phyloP scores from a whole-genome alignment of 2,797 vertebrate species.

The Cossypha polioptera region DNA sequence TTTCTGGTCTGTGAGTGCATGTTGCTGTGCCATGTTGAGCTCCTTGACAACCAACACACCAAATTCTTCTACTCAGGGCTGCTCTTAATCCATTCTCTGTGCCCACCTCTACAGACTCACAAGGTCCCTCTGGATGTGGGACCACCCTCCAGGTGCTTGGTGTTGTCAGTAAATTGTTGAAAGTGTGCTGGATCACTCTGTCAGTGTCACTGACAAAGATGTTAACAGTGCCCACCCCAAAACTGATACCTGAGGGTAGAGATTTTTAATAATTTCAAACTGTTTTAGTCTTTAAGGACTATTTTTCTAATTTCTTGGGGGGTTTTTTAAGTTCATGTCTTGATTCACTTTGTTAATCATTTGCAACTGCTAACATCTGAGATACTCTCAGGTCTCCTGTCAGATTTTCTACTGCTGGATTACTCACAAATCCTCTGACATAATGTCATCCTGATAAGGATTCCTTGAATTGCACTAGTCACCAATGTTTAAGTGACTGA shows the following conservation, averaged over 20 bases:
- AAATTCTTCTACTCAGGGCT: not conserved
- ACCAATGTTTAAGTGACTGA: not conserved
- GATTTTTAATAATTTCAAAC: not conserved
- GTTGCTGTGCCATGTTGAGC: not conserved
- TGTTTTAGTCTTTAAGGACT: not conserved
- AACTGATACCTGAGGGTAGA: accelerated
- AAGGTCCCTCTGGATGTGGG: not conserved
- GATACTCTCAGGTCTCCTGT: not conserved
- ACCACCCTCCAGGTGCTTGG: too few species aligned
- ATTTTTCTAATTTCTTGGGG: not conserved
- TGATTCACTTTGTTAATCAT: not conserved
- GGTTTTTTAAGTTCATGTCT: not conserved
- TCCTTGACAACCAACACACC: accelerated
- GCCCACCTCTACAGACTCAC: not conserved
- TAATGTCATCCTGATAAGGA: not conserved
- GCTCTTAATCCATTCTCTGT: not conserved
- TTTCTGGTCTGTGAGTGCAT: not conserved
- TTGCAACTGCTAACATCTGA: not conserved
- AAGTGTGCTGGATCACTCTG: not conserved
- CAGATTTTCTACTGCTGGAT: not conserved
- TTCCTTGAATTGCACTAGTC: not conserved
- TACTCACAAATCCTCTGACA: not conserved
- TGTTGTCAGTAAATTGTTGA: not conserved
- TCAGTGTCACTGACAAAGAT: not conserved
- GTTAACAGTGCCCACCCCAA: too few species aligned